Percentiles rank a stretch among this genome's conserved stretches.
phyloP scores from a whole-genome alignment of 2,113 vertebrate genomes.

The Dunckerocampus dactyliophorus region DNA sequence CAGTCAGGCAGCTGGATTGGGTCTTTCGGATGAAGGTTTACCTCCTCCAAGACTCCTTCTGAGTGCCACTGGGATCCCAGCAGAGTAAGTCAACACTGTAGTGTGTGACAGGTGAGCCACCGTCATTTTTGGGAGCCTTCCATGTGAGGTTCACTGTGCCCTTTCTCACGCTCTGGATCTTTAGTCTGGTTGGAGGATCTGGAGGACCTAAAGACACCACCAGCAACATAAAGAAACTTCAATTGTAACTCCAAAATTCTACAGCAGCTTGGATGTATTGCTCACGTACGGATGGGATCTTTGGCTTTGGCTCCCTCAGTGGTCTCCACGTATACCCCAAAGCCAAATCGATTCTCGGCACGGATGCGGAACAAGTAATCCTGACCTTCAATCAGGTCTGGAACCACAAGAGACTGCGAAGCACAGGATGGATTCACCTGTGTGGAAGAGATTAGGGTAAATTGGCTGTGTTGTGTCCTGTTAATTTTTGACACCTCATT shows the following conservation, averaged over 20 bases:
- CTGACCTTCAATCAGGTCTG: slow-evolving; percentile 86
- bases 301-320: slow-evolving; percentile 80
- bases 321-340: slow-evolving; percentile 80
- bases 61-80: slow-evolving; percentile 84
- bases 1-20: background rate
- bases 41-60: slow-evolving; percentile 90
- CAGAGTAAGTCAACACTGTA: slow-evolving; percentile 92
- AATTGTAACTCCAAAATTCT: background rate
- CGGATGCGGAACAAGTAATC: slow-evolving; percentile 92
- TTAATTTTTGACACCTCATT: no score
- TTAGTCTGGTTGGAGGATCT: slow-evolving; percentile 91
- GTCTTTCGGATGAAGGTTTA: slow-evolving; percentile 10
- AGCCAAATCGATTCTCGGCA: slow-evolving; percentile 91
- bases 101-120: slow-evolving; percentile 93
- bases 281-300: slow-evolving; percentile 88
- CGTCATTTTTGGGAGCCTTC: slow-evolving; percentile 94
- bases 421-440: slow-evolving; percentile 81
- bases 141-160: slow-evolving; percentile 84
- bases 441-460: background rate
- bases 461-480: background rate
- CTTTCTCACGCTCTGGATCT: slow-evolving; percentile 85
- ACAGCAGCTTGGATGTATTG: background rate
- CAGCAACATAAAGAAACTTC: background rate
- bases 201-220: slow-evolving; percentile 81
- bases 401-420: slow-evolving; percentile 83